A percentile compares a stretch with the other conserved stretches of the same genome.
These are phyloP conservation scores for Perccottus glenii DNA, from an alignment of 2,113 vertebrate genomes.

Conservation along the genomic window DNA sequence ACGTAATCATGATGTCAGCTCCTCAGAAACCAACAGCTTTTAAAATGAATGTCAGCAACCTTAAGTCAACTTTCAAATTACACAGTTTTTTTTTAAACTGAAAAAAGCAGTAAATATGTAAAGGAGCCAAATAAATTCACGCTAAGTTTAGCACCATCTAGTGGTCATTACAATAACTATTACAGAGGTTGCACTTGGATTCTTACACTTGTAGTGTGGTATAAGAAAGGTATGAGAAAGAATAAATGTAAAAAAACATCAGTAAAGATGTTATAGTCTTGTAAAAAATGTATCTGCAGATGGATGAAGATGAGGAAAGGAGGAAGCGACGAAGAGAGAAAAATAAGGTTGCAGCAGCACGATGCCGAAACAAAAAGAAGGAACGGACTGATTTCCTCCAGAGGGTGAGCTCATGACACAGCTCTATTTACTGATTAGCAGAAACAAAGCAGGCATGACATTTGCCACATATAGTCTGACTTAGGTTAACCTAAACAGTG, in stretches of 20 bases:
- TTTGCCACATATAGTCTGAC: not conserved
- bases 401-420: constrained; percentile 80
- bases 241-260: not conserved
- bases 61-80: not conserved
- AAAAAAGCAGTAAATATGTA: too few relatives aligned
- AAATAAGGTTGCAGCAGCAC: constrained; percentile 95
- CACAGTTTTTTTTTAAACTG: not conserved
- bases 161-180: too few relatives aligned
- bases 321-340: constrained; percentile 95
- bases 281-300: constrained; percentile 71
- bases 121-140: not conserved
- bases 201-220: too few relatives aligned
- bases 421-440: constrained; percentile 12
- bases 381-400: constrained; percentile 96
- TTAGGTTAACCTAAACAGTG: not conserved
- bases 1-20: not conserved
- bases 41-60: not conserved
- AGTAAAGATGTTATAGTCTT: not conserved
- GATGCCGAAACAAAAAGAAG: constrained; percentile 98
- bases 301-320: constrained; percentile 91
- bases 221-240: too few relatives aligned
- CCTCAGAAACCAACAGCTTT: not conserved
- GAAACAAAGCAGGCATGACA: constrained; percentile 3
- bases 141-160: not conserved
- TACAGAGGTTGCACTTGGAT: too few relatives aligned